Evolutionary conservation across 1,140 invertebrate genomes (phyloP).

Genomic region (Zophobas atratus): DNA sequence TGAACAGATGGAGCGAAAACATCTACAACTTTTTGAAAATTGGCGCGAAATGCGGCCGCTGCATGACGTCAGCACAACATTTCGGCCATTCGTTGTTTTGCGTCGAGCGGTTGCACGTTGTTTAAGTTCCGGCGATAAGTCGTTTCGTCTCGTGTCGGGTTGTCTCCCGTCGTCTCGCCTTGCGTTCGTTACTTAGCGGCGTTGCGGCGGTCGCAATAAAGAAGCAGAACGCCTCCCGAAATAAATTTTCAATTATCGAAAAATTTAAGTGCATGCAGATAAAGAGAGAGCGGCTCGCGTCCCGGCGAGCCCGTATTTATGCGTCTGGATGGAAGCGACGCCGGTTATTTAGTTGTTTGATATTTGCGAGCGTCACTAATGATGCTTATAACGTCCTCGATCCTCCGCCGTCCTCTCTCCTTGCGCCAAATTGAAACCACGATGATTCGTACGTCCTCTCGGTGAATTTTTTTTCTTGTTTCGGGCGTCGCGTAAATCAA

Average conservation of each 20-base stretch:
- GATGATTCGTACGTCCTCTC: constrained; percentile 24
- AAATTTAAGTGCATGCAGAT: constrained; percentile 29
- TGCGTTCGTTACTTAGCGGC: constrained; percentile 13
- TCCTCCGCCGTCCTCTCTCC: neutral
- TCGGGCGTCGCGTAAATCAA: constrained; percentile 8
- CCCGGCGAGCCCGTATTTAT: constrained; percentile 42
- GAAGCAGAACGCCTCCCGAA: constrained; percentile 16
- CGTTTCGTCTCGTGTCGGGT: neutral
- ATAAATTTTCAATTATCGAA: constrained; percentile 41
- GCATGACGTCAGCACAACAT: no score
- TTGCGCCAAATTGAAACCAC: neutral
- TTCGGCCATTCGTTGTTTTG: no score
- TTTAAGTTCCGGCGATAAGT: no score
- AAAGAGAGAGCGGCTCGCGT: neutral
- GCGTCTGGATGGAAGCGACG: constrained; percentile 42
- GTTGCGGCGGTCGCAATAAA: neutral
- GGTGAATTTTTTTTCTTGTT: constrained; percentile 33
- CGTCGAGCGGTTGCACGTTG: no score
- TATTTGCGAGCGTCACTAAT: constrained; percentile 44
- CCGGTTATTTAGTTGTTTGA: constrained; percentile 34
- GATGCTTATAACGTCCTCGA: constrained; percentile 41
- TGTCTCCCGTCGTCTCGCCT: neutral
- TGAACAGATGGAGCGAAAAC: no score
- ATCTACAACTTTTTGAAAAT: no score
- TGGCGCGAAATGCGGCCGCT: no score